Conservation (phyloP, 2,797 vertebrate genomes). For the Gymnoscopelus microlampas region DNA sequence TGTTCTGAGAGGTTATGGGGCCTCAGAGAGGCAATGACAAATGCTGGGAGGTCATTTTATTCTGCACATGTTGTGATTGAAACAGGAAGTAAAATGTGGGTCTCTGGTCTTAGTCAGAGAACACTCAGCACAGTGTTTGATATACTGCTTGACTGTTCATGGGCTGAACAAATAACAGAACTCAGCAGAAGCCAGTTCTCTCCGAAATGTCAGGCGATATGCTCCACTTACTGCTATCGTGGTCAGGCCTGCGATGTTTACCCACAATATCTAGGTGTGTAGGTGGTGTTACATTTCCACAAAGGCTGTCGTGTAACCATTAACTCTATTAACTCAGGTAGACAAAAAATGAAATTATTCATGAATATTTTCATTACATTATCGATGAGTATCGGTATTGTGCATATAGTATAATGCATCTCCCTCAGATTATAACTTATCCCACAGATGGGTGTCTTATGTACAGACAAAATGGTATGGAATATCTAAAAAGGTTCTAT, state of each 20-base stretch:
- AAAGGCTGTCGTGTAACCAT: not conserved
- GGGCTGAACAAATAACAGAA: slow-evolving; percentile 38
- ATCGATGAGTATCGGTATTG: not conserved
- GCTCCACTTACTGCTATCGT: slow-evolving; percentile 37
- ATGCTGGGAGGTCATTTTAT: slow-evolving; percentile 31
- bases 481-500: no score
- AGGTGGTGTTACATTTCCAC: slow-evolving; percentile 17
- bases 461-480: no score
- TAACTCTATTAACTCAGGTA: not conserved
- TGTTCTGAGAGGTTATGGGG: not conserved
- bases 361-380: not conserved
- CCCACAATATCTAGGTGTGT: slow-evolving; percentile 26
- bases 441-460: no score
- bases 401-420: no score
- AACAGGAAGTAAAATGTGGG: slow-evolving; percentile 69
- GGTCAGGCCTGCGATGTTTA: slow-evolving; percentile 22
- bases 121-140: slow-evolving; percentile 26
- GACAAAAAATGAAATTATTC: not conserved
- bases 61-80: slow-evolving; percentile 41
- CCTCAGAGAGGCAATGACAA: not conserved
- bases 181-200: slow-evolving; percentile 24
- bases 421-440: no score
- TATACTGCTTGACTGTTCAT: slow-evolving; percentile 29
- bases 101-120: slow-evolving; percentile 25
- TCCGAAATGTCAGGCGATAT: slow-evolving; percentile 61